Percentiles rank a stretch among this genome's conserved stretches.
Evolutionary conservation across 2,888 invertebrate species (phyloP).

Genomic region (Trichacis sp.): DNA sequence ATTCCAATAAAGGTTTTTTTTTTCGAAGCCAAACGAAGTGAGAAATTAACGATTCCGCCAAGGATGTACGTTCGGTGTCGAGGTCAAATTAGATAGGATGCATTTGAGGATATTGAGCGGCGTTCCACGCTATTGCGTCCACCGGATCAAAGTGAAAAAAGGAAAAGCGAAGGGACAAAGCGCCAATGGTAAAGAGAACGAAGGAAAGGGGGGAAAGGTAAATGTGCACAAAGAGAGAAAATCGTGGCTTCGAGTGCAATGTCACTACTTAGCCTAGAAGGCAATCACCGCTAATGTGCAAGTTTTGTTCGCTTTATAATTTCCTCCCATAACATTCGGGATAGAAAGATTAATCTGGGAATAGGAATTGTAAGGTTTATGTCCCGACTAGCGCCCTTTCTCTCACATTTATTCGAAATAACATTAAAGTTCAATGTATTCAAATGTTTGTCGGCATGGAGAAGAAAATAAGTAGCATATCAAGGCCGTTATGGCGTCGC

Average conservation of each 20-base stretch:
- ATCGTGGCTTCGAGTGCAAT: slow-evolving; percentile 37
- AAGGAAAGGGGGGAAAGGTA: slow-evolving; percentile 17
- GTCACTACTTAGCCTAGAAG: slow-evolving; percentile 46
- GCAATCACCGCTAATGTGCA: slow-evolving; percentile 56
- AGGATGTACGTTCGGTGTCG: slow-evolving; percentile 15
- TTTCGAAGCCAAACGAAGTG: too few relatives aligned
- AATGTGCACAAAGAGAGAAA: slow-evolving; percentile 47
- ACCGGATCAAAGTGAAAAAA: slow-evolving; percentile 51
- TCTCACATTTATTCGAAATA: too few relatives aligned
- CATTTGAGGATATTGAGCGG: slow-evolving; percentile 58
- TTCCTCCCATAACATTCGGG: too few relatives aligned
- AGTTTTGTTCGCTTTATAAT: slow-evolving; percentile 59
- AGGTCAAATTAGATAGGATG: slow-evolving; percentile 50
- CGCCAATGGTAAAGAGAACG: slow-evolving; percentile 1
- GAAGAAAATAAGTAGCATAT: too few relatives aligned
- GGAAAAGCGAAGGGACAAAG: slow-evolving; percentile 23
- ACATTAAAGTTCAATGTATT: too few relatives aligned
- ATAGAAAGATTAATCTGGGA: too few relatives aligned
- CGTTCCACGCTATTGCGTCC: slow-evolving; percentile 58
- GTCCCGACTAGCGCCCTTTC: too few relatives aligned
- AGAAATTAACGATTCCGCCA: too few relatives aligned
- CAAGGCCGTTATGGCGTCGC: too few relatives aligned
- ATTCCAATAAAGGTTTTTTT: too few relatives aligned
- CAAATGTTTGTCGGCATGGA: too few relatives aligned
- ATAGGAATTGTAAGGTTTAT: too few relatives aligned